Base-by-base conservation (phyloP, 2,797 vertebrate species). In the Platyrinchus mystaceus region DNA sequence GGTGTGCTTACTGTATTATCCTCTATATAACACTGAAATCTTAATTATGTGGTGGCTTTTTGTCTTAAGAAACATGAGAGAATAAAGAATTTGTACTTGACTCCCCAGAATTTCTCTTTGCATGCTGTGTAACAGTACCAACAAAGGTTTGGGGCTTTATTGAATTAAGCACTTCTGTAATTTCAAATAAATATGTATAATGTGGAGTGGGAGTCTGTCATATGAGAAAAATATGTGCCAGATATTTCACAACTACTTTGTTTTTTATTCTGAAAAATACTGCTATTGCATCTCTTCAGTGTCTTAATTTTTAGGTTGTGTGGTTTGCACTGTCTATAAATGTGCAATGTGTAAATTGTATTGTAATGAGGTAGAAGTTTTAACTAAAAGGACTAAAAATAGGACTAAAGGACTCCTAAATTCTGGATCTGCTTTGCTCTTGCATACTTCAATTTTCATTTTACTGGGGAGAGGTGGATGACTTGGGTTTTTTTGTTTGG, bases 111-210 rank as follows among this genome's bases (percentile, higher is more conserved):
- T 83, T 87, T 30, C 5, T 37, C 28, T 69, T 84, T n/a, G 15
- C 0, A 1, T 1, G 1, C 10, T 30, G 12, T 80, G 10, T 26
- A 60, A 27, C 21, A 74, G 32, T 43, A 14, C 8, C 60, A 53
- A 43, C 44, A 41, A 17, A 36, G 22, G 15, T 59, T 90, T 79
- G 5, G 28, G 2, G 3, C 27, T 76, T 52, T 62, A 26, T 68
- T 70, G 26, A 50, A 12, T 87, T 82, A 82, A 89, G 14, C 5
- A 46, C 22, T 69, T 19, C 10, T 43, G 27, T 74, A 44, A 73
- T 69, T 82, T 43, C 10, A 88, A 52, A 14, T 43, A 17, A 58
- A 28, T 70, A 6, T 7, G 1, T 76, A 36, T 79, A 41, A 32
- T 23, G 7, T 73, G 62, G 23, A 43, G 18, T 41, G 14, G 16